phyloP scores from a whole-genome alignment of 2,113 vertebrate species.

The Haemorhous mexicanus region DNA sequence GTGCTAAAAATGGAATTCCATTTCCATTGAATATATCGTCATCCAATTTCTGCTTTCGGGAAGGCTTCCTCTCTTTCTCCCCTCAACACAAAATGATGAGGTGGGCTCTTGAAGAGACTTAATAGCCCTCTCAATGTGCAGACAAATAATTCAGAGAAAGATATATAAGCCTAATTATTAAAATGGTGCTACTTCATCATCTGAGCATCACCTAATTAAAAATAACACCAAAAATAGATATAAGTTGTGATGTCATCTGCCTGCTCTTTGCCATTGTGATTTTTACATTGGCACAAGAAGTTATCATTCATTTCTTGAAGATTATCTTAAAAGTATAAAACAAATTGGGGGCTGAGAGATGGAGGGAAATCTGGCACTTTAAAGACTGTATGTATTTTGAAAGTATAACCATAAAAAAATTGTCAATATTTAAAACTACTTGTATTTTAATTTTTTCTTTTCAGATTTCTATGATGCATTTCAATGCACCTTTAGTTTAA shows the following conservation, averaged over 20 bases:
- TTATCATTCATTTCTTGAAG: neutral
- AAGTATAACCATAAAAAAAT: neutral
- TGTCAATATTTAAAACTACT: neutral
- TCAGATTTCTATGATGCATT: neutral
- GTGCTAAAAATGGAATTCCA: slow-evolving; percentile 48
- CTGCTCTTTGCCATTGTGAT: neutral
- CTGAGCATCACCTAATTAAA: slow-evolving; percentile 29
- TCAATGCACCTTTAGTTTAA: neutral
- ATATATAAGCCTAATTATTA: slow-evolving; percentile 17
- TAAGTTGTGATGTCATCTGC: neutral
- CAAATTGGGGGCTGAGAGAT: rapidly evolving
- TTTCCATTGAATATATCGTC: slow-evolving; percentile 35
- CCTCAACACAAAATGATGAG: neutral
- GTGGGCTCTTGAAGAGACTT: neutral
- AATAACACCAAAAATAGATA: neutral
- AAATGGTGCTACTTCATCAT: slow-evolving; percentile 12
- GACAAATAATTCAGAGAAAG: slow-evolving; percentile 5
- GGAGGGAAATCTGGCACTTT: neutral
- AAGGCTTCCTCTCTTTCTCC: neutral
- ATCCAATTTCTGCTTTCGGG: neutral
- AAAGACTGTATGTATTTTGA: neutral
- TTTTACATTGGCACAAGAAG: neutral
- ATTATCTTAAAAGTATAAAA: neutral
- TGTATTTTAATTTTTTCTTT: neutral
- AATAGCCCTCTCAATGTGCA: neutral